phyloP scores from a whole-genome alignment of 1,140 invertebrate genomes.

The Lysiphlebus fabarum region DNA sequence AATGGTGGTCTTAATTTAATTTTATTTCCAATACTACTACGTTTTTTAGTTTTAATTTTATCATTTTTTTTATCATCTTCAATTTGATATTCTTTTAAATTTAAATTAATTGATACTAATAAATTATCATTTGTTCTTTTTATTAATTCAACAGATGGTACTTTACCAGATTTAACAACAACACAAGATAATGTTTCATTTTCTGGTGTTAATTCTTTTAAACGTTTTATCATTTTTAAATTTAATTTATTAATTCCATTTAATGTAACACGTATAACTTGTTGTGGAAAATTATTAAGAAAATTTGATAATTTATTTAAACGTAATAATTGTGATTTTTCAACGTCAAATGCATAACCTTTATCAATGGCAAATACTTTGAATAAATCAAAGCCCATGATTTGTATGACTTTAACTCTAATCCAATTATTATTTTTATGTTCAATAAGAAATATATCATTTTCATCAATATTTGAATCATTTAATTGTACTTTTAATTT shows the following conservation, averaged over 20 bases:
- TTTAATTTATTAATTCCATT: slow-evolving; percentile 49
- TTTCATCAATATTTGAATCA: slow-evolving; percentile 23
- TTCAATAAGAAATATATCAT: slow-evolving; percentile 47
- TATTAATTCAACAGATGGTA: slow-evolving; percentile 61
- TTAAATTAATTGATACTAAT: slow-evolving; percentile 62
- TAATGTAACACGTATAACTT: slow-evolving; percentile 58
- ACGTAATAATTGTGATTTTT: slow-evolving; percentile 34
- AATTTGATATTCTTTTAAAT: slow-evolving; percentile 32
- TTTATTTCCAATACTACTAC: slow-evolving; percentile 16
- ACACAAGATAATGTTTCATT: slow-evolving; percentile 49
- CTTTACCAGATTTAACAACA: slow-evolving; percentile 32
- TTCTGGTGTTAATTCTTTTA: slow-evolving; percentile 51
- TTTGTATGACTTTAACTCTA: slow-evolving; percentile 29
- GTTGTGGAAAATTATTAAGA: slow-evolving; percentile 43
- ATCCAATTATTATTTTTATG: slow-evolving; percentile 41
- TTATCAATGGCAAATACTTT: slow-evolving; percentile 49
- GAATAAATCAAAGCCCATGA: slow-evolving; percentile 36
- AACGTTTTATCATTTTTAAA: slow-evolving; percentile 49
- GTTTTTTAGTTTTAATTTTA: slow-evolving; percentile 30
- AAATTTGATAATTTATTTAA: slow-evolving; percentile 42
- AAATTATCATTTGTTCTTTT: slow-evolving; percentile 58
- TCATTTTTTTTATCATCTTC: slow-evolving; percentile 35
- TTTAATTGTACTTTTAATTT: slow-evolving; percentile 27
- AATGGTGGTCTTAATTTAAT: slow-evolving; percentile 36
- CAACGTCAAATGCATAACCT: slow-evolving; percentile 46